A percentile compares a stretch with the other conserved stretches of the same genome.
Evolutionary conservation across 2,797 vertebrate species (phyloP).

Genomic region (Nannoperca obscura): DNA sequence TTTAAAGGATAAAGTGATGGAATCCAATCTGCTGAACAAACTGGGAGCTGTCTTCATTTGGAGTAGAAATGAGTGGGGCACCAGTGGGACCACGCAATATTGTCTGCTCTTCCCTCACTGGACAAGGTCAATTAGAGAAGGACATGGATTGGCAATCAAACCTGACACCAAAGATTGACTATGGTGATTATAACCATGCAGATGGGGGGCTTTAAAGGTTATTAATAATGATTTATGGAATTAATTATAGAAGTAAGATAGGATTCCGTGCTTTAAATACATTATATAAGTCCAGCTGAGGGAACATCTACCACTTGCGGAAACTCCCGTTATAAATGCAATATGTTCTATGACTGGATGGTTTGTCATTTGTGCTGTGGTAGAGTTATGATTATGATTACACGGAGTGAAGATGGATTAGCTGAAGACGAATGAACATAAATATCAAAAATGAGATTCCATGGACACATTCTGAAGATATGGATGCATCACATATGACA

Average conservation of each 20-base stretch:
- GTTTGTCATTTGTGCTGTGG: conserved; percentile 61
- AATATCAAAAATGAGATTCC: conserved; percentile 53
- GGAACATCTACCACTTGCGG: conserved; percentile 70
- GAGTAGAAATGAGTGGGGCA: conserved; percentile 78
- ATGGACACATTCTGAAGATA: conserved; percentile 29
- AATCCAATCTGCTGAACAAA: conserved; percentile 84
- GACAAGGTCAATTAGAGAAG: conserved; percentile 89
- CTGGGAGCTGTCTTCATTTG: conserved; percentile 81
- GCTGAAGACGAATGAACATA: conserved; percentile 44
- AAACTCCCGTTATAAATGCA: conserved; percentile 70
- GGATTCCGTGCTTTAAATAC: conserved; percentile 81
- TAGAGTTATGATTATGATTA: conserved; percentile 74
- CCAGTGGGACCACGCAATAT: conserved; percentile 81
- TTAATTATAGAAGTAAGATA: conserved; percentile 87
- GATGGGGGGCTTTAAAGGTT: conserved; percentile 88
- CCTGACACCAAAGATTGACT: conserved; percentile 88
- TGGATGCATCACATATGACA: conserved; percentile 19
- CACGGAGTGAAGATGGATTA: conserved; percentile 64
- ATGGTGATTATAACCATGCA: conserved; percentile 86
- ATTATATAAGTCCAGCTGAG: conserved; percentile 81
- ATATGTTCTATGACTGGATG: conserved; percentile 60
- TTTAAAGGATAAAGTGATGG: conserved; percentile 73
- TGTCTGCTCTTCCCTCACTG: conserved; percentile 81
- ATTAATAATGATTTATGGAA: conserved; percentile 91
- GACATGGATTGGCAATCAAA: conserved; percentile 89